These are phyloP conservation scores for Halocaridina rubra DNA, from an alignment of 2,888 invertebrate genomes.

Conservation along the genomic window DNA sequence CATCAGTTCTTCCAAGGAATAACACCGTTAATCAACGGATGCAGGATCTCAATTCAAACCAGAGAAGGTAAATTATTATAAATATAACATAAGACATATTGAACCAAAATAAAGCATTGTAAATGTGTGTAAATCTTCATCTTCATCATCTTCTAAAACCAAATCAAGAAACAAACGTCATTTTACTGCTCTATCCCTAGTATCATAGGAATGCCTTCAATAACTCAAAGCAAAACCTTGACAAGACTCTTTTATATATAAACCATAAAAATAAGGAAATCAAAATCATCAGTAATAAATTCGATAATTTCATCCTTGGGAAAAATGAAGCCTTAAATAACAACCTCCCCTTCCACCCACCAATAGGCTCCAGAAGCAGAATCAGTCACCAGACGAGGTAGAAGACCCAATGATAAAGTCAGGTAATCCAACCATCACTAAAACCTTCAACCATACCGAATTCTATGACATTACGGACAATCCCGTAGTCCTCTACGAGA, in stretches of 20 bases:
- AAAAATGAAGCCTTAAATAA: constrained; percentile 25
- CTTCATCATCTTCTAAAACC: not conserved
- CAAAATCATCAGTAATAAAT: too few relatives aligned
- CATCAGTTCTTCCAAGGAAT: constrained; percentile 35
- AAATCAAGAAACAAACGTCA: not conserved
- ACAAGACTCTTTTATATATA: not conserved
- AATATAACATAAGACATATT: not conserved
- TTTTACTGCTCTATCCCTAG: constrained; percentile 12
- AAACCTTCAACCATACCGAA: not conserved
- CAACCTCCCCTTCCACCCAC: constrained; percentile 46
- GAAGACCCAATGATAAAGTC: too few relatives aligned
- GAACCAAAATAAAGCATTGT: too few relatives aligned
- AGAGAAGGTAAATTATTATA: constrained; percentile 57
- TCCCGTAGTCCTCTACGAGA: too few relatives aligned
- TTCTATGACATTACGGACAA: constrained; percentile 3
- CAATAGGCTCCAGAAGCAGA: constrained; percentile 50
- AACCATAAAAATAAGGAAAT: not conserved
- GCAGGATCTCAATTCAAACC: constrained; percentile 45
- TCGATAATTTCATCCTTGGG: constrained; percentile 29
- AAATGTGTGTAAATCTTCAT: too few relatives aligned
- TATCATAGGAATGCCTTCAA: constrained; percentile 32
- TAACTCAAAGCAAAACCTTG: too few relatives aligned
- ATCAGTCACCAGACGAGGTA: constrained; percentile 22
- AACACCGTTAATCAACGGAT: constrained; percentile 38
- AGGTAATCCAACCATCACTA: not conserved